Evolutionary conservation across 2,888 invertebrate genomes (phyloP).

Genomic region (Cheilosia soror): DNA sequence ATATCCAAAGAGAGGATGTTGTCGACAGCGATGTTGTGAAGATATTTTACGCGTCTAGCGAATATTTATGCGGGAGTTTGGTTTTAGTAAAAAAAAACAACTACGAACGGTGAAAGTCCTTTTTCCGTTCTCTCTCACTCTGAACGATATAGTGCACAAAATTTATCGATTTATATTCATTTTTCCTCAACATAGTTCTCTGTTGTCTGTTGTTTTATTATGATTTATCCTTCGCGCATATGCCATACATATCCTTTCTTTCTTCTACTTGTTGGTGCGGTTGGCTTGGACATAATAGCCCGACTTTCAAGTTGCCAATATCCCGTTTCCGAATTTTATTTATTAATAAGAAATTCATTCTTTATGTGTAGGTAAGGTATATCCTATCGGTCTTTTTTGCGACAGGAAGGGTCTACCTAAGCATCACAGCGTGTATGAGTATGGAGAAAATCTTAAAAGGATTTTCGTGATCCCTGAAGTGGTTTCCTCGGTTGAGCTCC

Average conservation of each 20-base stretch:
- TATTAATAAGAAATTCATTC: slow-evolving; percentile 45
- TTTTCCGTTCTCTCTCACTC: slow-evolving; percentile 14
- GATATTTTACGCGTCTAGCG: slow-evolving; percentile 55
- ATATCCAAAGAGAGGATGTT: slow-evolving; percentile 12
- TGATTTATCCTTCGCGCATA: slow-evolving; percentile 49
- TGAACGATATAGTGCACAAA: slow-evolving; percentile 35
- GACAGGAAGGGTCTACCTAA: slow-evolving; percentile 56
- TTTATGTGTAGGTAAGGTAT: neutral
- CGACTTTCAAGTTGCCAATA: slow-evolving; percentile 51
- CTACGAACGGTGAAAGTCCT: slow-evolving; percentile 62
- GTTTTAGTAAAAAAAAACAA: slow-evolving; percentile 6
- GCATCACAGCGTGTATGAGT: neutral
- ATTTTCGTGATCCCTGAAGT: slow-evolving; percentile 64
- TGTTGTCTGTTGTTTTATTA: slow-evolving; percentile 7
- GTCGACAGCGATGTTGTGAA: slow-evolving; percentile 8
- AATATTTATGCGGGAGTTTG: neutral
- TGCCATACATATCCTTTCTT: neutral
- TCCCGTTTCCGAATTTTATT: slow-evolving; percentile 56
- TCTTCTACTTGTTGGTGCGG: slow-evolving; percentile 15
- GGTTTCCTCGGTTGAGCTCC: slow-evolving; percentile 20
- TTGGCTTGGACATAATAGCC: neutral
- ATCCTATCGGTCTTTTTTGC: slow-evolving; percentile 6
- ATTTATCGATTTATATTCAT: slow-evolving; percentile 42
- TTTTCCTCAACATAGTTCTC: slow-evolving; percentile 1
- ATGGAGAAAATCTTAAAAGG: slow-evolving; percentile 41